phyloP scores from a whole-genome alignment of 2,888 invertebrate species.

The Colostygia pectinataria region DNA sequence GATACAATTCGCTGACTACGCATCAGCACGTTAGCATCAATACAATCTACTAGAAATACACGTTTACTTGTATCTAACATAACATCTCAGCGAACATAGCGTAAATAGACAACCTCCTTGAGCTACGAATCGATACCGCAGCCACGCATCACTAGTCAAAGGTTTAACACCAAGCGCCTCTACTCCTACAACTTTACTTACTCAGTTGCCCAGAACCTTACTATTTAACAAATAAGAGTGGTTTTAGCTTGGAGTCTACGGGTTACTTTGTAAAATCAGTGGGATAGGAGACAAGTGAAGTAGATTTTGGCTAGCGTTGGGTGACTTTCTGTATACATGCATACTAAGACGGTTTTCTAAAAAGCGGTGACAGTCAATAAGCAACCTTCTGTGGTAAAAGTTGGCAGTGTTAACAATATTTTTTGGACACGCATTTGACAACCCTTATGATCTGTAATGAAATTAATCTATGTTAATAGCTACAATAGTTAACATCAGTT shows the following conservation, averaged over 20 bases:
- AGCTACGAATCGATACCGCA: conserved; percentile 61
- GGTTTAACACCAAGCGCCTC: conserved; percentile 51
- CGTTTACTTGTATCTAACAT: conserved; percentile 35
- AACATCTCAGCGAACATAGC: conserved; percentile 49
- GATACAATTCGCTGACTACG: conserved; percentile 5
- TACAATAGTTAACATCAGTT: too few species aligned
- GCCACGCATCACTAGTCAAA: conserved; percentile 60
- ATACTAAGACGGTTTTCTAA: conserved; percentile 18
- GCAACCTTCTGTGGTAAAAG: too few species aligned
- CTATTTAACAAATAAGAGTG: background rate
- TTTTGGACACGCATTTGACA: too few species aligned
- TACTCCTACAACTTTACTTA: conserved; percentile 36
- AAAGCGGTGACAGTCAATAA: too few species aligned
- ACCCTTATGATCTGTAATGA: too few species aligned
- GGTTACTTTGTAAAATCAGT: conserved; percentile 48
- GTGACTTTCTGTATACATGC: conserved; percentile 49
- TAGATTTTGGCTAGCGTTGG: conserved; percentile 56
- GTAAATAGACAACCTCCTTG: conserved; percentile 57
- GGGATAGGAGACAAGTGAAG: conserved; percentile 55
- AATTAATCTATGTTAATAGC: too few species aligned
- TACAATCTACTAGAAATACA: conserved; percentile 14
- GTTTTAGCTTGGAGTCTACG: conserved; percentile 27
- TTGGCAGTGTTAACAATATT: too few species aligned
- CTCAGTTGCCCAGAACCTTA: conserved; percentile 34
- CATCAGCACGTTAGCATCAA: conserved; percentile 12